Base-by-base conservation (phyloP, 2,888 invertebrate species). In the Blastobasis lacticolella region DNA sequence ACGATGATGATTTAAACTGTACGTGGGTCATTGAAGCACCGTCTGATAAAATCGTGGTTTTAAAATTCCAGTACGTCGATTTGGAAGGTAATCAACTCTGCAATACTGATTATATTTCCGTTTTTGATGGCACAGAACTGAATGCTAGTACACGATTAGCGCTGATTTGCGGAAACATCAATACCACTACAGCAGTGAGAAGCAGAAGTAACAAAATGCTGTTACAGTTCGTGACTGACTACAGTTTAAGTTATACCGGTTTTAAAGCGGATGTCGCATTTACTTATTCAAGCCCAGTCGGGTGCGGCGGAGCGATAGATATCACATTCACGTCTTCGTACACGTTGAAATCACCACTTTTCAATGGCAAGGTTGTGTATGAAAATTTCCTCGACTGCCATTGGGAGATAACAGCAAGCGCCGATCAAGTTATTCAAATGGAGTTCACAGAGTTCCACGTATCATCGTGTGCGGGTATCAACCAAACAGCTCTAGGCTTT, bases 21-120 rank as follows among this genome's bases (percentile, higher is more conserved):
- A 81, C 89, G 0, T 97, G 97, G 97, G 75, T 89, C 52, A 92
- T 97, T 49, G 90, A 89, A 50, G 95, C 95, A 1, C 94, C 93
- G 1, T 60, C 67, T 23, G 89, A 89, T 55, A 91, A 93, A 73
- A 86, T 90, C 45, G 88, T 94, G 6, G 78, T 91, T 6, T 63
- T 95, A n/a, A 90, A 89, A 78, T 92, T 93, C 61, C 75, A 86
- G 44, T 82, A 86, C 48, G 88, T 94, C 54, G 85, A 90, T 45
- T 62, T 93, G 57, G 90, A 92, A 66, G 69, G 72, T 38, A 74
- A 67, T 45, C 10, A 48, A 0, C 63, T 75, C 0, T 95, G 95
- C 68, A 49, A 48, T 0, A 88, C 75, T 61, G 94, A 94, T 70
- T 91, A 84, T 60, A 67, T 95, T 0, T 81, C 88, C 10, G 73